A percentile compares a stretch with the other conserved stretches of the same genome.
Evolutionary conservation across 2,888 invertebrate species (phyloP).

Genomic region (Brenthis daphne): DNA sequence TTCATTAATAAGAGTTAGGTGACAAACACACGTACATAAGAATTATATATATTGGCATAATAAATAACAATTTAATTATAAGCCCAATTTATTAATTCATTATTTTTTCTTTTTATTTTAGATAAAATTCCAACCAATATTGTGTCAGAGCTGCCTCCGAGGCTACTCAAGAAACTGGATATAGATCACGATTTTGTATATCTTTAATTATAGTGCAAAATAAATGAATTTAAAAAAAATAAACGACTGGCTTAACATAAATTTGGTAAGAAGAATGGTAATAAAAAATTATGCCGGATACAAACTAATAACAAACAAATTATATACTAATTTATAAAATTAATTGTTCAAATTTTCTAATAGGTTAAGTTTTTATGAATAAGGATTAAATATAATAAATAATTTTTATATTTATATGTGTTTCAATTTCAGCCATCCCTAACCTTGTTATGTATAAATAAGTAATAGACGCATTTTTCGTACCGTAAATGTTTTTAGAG

Average conservation of each 20-base stretch:
- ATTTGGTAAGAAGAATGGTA: not conserved
- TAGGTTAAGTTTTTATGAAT: slow-evolving; percentile 3
- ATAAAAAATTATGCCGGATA: slow-evolving; percentile 3
- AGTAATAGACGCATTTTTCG: too few species aligned
- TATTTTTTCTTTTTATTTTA: slow-evolving; percentile 59
- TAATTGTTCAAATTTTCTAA: slow-evolving; percentile 6
- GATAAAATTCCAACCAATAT: slow-evolving; percentile 91
- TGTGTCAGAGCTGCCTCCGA: slow-evolving; percentile 88
- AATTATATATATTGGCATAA: too few species aligned
- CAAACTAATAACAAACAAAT: not conserved
- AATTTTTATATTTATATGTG: slow-evolving; percentile 9
- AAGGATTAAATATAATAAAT: slow-evolving; percentile 5
- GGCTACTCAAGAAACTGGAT: slow-evolving; percentile 78
- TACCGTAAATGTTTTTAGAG: too few species aligned
- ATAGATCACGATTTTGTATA: slow-evolving; percentile 71
- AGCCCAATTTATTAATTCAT: not conserved
- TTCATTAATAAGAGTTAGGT: too few species aligned
- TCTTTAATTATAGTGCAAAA: slow-evolving; percentile 46
- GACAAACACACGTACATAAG: too few species aligned
- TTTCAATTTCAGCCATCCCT: not conserved
- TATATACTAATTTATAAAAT: slow-evolving; percentile 1
- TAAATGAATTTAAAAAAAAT: not conserved
- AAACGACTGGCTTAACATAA: not conserved
- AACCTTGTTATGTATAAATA: too few species aligned
- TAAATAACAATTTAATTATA: not conserved